Conservation (phyloP, 2,113 vertebrate species). For the Chloroceryle aenea region DNA sequence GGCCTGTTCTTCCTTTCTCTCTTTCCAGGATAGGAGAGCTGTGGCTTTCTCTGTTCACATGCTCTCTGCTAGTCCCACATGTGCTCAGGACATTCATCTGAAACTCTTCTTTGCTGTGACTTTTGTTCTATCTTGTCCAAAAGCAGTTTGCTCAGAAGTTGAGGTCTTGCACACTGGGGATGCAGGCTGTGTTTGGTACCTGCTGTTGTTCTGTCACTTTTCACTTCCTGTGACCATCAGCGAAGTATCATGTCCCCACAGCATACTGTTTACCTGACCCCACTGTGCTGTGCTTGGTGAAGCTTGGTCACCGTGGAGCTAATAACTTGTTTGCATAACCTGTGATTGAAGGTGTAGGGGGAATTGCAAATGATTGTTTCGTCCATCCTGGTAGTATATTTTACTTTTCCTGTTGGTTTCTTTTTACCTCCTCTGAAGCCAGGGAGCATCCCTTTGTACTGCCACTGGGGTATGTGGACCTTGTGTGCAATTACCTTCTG, state of each 20-base stretch:
- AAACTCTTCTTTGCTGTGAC: background rate
- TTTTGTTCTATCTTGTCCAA: background rate
- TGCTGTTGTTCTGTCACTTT: background rate
- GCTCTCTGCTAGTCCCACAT: background rate
- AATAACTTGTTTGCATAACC: background rate
- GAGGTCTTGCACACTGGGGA: background rate
- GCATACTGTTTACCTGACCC: background rate
- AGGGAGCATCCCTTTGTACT: background rate
- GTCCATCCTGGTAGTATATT: background rate
- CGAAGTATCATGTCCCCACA: background rate
- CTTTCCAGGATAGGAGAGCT: background rate
- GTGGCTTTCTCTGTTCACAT: background rate
- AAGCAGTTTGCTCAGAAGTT: background rate
- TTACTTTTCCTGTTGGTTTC: background rate
- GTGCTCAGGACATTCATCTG: background rate
- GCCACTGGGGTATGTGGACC: background rate
- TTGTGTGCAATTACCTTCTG: background rate
- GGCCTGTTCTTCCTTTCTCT: background rate
- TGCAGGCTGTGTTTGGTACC: background rate
- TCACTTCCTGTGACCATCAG: background rate
- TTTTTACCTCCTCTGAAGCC: too few species aligned
- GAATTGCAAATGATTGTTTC: background rate
- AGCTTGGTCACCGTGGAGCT: background rate
- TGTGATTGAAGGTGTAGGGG: background rate
- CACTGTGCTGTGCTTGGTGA: background rate